Conservation (phyloP, 1,140 invertebrate species). For the Bombus polaris region DNA sequence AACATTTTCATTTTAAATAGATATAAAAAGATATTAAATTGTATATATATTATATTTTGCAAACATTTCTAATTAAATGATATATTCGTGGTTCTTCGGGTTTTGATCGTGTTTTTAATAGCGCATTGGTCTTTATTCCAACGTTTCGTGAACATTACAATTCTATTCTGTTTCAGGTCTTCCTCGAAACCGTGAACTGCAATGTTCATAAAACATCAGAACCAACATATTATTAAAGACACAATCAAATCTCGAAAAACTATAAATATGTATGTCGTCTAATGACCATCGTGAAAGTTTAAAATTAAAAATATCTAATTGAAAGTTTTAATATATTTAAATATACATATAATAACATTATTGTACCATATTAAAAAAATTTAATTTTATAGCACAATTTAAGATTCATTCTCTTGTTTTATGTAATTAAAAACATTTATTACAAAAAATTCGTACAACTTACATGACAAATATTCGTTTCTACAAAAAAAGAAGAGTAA, state of each 20-base stretch:
- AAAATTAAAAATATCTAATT: too few species aligned
- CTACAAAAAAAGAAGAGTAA: constrained; percentile 24
- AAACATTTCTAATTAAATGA: not conserved
- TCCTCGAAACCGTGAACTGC: too few species aligned
- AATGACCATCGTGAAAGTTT: too few species aligned
- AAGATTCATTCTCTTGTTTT: not conserved
- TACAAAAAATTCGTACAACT: constrained; percentile 46
- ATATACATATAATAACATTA: not conserved
- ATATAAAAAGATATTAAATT: constrained; percentile 11
- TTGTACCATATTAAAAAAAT: not conserved
- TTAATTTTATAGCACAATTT: not conserved
- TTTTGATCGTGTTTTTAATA: too few species aligned
- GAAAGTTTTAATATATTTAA: not conserved
- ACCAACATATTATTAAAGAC: too few species aligned
- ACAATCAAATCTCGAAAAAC: too few species aligned
- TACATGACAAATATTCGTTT: not conserved
- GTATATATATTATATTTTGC: not conserved
- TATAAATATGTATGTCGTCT: too few species aligned
- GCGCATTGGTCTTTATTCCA: too few species aligned
- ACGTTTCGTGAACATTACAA: too few species aligned
- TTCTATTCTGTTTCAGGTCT: too few species aligned
- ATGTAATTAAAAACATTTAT: not conserved
- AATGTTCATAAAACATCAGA: too few species aligned
- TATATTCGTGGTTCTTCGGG: too few species aligned
- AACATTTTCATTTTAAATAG: not conserved